Base-by-base conservation (phyloP, 2,888 invertebrate genomes). In the Anoplius nigerrimus region DNA sequence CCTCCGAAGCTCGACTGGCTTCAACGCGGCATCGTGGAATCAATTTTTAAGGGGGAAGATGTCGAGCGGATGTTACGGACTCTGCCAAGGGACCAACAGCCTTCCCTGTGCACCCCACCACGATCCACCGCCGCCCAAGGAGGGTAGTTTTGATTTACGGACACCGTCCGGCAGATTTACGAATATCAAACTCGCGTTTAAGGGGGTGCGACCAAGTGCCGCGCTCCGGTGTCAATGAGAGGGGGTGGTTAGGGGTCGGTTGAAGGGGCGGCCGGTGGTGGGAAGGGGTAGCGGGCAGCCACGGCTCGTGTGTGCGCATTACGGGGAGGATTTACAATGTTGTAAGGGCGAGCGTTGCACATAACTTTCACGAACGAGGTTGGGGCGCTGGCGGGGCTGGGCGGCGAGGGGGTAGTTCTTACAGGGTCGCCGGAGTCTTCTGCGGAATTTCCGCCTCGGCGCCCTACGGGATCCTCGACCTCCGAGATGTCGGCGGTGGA, bases 91-190 rank as follows among this genome's bases (percentile, higher is more conserved):
- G 34, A 34, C 11, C 11, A 6, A 24, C 34, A 13, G 11, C 34
- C 1, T 6, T 34, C 11, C 11, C n/a, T 6, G 34, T 6, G 34
- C 34, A 11, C 34, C 34, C 34, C 34, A 11, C 34, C 34, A 1
- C 34, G 34, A 34, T 11, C 11, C 11, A 34, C 1, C 6, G 52
- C 46, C 27, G 52, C 34, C 53, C 56, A 63, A 27, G 48, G 77
- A 80, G 86, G 86, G 85, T 85, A 82, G 85, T 87, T 87, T 87
- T 88, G 87, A 88, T 87, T 88, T 87, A 88, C 86, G 84, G 84
- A 80, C 82, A 84, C 81, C 84, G 82, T 83, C 84, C 84, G 85
- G 80, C 84, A 86, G 86, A 87, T 88, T 88, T 88, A 87, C 86
- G 86, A 86, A 88, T 87, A 87, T 87, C 86, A 87, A 87, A 87